Conservation (phyloP, 2,797 vertebrate species). For the Amazona ochrocephala region DNA sequence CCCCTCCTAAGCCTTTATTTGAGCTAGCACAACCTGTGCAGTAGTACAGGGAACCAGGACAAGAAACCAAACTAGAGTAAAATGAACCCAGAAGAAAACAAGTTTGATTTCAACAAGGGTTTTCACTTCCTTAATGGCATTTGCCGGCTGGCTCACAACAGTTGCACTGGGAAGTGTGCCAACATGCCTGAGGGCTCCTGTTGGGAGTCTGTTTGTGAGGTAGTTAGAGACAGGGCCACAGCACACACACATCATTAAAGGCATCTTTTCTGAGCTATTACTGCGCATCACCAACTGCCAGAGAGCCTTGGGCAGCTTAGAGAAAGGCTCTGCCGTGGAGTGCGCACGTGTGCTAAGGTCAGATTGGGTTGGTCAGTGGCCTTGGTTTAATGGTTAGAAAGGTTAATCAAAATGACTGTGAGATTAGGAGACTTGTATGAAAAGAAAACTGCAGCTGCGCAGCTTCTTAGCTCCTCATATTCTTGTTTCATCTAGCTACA, state of each 20-base stretch:
- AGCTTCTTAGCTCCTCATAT: not conserved
- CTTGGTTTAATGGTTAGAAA: not conserved
- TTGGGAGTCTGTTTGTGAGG: not conserved
- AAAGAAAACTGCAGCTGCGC: not conserved
- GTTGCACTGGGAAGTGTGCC: not conserved
- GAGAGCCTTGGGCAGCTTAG: not conserved
- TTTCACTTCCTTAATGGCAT: rapidly evolving
- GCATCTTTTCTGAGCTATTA: not conserved
- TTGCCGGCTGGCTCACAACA: not conserved
- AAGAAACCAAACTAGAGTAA: not conserved
- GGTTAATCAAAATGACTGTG: not conserved
- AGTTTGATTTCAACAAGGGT: not conserved
- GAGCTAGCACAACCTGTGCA: not conserved
- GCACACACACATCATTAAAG: not conserved
- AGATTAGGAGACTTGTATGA: not conserved
- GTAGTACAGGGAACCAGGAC: not conserved
- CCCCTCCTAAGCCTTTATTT: not conserved
- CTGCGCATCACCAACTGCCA: not conserved
- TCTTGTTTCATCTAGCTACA: not conserved
- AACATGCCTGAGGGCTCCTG: not conserved
- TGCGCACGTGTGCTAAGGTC: not conserved
- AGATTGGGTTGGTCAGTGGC: not conserved
- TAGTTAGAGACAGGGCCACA: not conserved
- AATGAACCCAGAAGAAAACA: not conserved
- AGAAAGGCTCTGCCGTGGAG: not conserved